phyloP scores from a whole-genome alignment of 2,888 invertebrate species.

The Cerastis rubricosa region DNA sequence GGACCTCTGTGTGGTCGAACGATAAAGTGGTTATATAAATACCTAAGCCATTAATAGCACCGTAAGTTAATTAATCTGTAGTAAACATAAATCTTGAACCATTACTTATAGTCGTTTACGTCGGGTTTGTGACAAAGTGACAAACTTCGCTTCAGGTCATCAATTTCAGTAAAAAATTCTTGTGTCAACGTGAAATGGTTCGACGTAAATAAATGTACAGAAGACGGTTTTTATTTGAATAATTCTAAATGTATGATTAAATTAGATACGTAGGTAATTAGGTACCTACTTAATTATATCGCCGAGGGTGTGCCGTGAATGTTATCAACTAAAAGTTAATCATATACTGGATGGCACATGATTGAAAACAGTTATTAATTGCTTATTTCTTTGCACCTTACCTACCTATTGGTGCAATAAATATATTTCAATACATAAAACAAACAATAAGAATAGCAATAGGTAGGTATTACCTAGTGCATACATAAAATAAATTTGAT shows the following conservation, averaged over 20 bases:
- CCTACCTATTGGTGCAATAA: not conserved
- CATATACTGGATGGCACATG: not conserved
- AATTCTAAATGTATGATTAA: not conserved
- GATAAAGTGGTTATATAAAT: conserved; percentile 66
- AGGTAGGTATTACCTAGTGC: no score
- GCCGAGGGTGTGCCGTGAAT: not conserved
- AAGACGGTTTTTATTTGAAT: conserved; percentile 43
- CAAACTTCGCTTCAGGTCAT: conserved; percentile 45
- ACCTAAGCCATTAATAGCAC: conserved; percentile 62
- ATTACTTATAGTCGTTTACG: conserved; percentile 53
- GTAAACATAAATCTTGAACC: conserved; percentile 60
- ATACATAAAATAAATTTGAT: no score
- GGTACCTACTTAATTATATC: not conserved
- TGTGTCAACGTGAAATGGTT: conserved; percentile 37
- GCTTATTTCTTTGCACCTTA: not conserved
- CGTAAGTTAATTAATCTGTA: conserved; percentile 69
- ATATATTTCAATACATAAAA: no score
- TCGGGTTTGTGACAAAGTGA: conserved; percentile 58
- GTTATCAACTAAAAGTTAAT: not conserved
- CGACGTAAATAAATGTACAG: conserved; percentile 51
- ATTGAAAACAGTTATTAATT: not conserved
- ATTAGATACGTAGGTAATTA: not conserved
- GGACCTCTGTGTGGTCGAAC: conserved; percentile 84
- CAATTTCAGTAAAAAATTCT: conserved; percentile 53
- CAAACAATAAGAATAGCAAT: no score